phyloP scores from a whole-genome alignment of 30 jellyfish, hydroid and myxozoan genomes.

The Aurelia aurita region DNA sequence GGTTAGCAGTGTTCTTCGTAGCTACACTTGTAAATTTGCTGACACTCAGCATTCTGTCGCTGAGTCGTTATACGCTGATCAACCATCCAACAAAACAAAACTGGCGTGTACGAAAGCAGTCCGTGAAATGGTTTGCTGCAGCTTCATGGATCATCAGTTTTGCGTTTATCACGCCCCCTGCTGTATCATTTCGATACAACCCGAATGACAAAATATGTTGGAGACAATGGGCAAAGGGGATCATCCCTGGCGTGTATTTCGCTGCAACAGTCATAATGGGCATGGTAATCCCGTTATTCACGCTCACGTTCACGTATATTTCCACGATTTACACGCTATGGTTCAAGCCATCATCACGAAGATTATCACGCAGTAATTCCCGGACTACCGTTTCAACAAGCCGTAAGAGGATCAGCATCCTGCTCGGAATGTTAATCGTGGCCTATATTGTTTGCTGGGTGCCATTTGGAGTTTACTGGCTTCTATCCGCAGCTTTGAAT shows the following conservation, averaged over 20 bases:
- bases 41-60: slow-evolving; percentile 80
- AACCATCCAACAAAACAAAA: slow-evolving; percentile 87
- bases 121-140: slow-evolving; percentile 55
- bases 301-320: slow-evolving; percentile 86
- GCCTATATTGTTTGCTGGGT: slow-evolving; percentile 87
- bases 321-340: slow-evolving; percentile 87
- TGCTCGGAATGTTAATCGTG: slow-evolving; percentile 85
- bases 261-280: slow-evolving; percentile 79
- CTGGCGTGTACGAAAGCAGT: slow-evolving; percentile 79
- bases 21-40: slow-evolving; percentile 86
- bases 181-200: slow-evolving; percentile 82
- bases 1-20: slow-evolving; percentile 77
- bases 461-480: slow-evolving; percentile 95
- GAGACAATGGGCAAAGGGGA: slow-evolving; percentile 94
- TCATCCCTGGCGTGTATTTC: slow-evolving; percentile 68
- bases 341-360: slow-evolving; percentile 63
- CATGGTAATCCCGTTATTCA: slow-evolving; percentile 70
- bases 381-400: slow-evolving; percentile 53
- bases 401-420: slow-evolving; percentile 73
- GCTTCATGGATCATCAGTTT: slow-evolving; percentile 73
- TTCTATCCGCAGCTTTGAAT: slow-evolving; percentile 81
- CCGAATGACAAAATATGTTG: slow-evolving; percentile 71
- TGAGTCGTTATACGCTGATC: slow-evolving; percentile 87
- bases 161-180: slow-evolving; percentile 78
- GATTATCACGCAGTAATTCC: slow-evolving; percentile 49